Evolutionary conservation across 2,113 vertebrate species (phyloP), one percentile per base, ranked within the genome.

Genomic region (Brachyhypopomus occidentalis): DNA sequence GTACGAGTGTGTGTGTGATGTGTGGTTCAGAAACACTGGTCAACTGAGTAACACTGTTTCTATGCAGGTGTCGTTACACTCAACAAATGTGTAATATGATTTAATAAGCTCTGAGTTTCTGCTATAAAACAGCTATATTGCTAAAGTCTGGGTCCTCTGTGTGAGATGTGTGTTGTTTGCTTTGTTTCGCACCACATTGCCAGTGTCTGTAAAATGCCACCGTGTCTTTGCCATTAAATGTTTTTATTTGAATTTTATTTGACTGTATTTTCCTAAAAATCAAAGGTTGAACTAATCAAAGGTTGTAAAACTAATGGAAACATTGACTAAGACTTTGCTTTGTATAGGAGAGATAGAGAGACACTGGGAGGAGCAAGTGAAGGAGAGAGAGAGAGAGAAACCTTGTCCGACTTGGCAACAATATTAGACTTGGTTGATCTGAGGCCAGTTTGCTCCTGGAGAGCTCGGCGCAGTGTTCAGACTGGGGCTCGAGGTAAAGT

Each of bases 401-500:
- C 55, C 52, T 71, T 38, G 16, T 78, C 1, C 67, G 12, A 11
- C 55, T 56, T 77, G 58, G 38, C 73, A 63, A 62, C 45, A 75
- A 62, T 73, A 34, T 66, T 79, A 75, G 77, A 80, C 52, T 36
- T 38, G 72, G 58, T 20, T 58, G 70, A 77, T 79, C 58, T 34
- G 64, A 70, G 67, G 80, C 23, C 71, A 56, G 80, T 75, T 62
- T 38, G 60, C 64, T 85, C 52, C 75, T 77, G 64, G 64, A 77
- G 63, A 19, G 58, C 80, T 48, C 56, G 41, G 55, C 78, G 73
- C 74, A 78, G 72, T 56, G 56, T 81, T 84, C 34, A 58, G 41
- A 78, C 75, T 60, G 63, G 85, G 77, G 75, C 27, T 62, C 78
- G 48, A 60, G 60, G 58, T 59, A 17, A 80, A 55, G 84, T 83